phyloP scores from a whole-genome alignment of 2,888 invertebrate species.

The Ctena decussata region DNA sequence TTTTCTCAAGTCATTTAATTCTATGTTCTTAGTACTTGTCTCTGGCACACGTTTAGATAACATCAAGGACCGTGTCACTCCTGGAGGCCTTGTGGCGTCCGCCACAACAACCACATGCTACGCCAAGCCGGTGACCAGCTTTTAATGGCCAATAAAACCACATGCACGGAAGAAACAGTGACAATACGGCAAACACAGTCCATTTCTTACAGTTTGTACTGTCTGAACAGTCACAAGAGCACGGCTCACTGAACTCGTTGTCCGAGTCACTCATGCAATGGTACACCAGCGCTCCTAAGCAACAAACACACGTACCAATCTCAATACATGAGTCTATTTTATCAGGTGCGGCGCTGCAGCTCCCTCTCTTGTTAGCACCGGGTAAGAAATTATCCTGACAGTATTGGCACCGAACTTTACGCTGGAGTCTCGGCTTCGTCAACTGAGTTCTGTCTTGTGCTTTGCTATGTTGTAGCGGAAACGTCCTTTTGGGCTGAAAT shows the following conservation, averaged over 20 bases:
- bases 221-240: background rate
- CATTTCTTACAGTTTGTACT: background rate
- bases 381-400: background rate
- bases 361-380: background rate
- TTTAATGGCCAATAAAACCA: slow-evolving; percentile 5
- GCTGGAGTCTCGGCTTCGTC: background rate
- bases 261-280: background rate
- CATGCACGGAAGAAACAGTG: background rate
- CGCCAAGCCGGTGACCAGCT: background rate
- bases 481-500: background rate
- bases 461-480: background rate
- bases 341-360: background rate
- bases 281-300: background rate
- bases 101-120: background rate
- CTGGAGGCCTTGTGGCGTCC: background rate
- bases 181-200: background rate
- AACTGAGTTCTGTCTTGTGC: background rate
- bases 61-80: background rate
- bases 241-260: background rate
- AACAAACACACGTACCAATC: background rate
- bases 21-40: too few species aligned
- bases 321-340: background rate
- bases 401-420: background rate
- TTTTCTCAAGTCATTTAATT: too few species aligned
- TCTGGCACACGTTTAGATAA: background rate